Base-by-base conservation (phyloP, 2,113 vertebrate genomes). In the Papio anubis region DNA sequence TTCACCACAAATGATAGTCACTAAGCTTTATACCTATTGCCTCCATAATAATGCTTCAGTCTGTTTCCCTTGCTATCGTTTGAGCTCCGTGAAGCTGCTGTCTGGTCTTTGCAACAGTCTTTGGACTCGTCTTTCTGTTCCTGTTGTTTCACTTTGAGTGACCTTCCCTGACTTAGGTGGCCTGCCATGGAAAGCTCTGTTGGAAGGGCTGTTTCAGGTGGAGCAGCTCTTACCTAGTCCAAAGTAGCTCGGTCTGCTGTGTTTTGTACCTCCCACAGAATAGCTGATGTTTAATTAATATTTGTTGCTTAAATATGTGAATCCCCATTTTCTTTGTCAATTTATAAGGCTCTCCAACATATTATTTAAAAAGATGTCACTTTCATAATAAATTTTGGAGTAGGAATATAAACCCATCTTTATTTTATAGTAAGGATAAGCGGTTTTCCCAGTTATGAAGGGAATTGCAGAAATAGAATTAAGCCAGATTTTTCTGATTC, bases 61-160 rank as follows among this genome's bases (percentile, higher is more conserved):
- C 11, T 32, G 5, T 68, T 17, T 52, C 5, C 18, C 35, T 81
- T 5, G 21, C 3, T 75, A 2, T 14, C 64, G 30, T 3, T 10
- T 95, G 20, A 78, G 32, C 3, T 2, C 8, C 4, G 3, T 9
- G 23, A 1, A 27, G 13, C 4, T 73, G 8, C 8, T 18, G 1
- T 18, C n/a, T 61, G 3, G 7, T 40, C 16, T 23, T 21, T 82
- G 35, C 17, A 14, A 5, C 7, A 13, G 25, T 43, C 50, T 43
- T 75, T 52, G 27, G 43, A 21, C 13, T 48, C 21, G 21, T 55
- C 40, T 68, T 45, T 14, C 6, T 80, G 12, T 25, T 35, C 0
- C 30, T 45, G 3, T 32, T 35, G 18, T 48, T 21, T 17, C 40
- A 32, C 27, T 40, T 70, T 50, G 25, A 4, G n/a, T 43, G 20